phyloP scores from a whole-genome alignment of 2,888 invertebrate genomes.

The Drosophila villosipedis region DNA sequence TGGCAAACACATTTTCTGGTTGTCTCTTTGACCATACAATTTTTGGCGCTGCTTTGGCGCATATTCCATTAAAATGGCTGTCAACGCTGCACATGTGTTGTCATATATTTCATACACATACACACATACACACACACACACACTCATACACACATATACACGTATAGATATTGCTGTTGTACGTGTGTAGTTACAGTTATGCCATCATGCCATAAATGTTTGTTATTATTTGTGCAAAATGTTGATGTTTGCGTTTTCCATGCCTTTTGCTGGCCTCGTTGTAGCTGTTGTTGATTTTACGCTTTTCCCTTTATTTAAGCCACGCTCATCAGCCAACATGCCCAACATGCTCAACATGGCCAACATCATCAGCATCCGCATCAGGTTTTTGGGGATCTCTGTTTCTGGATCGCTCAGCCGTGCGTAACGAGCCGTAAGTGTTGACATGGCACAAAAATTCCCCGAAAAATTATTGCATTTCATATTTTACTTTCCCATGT shows the following conservation, averaged over 20 bases:
- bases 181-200: slow-evolving; percentile 64
- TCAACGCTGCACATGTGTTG: slow-evolving; percentile 74
- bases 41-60: slow-evolving; percentile 56
- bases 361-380: slow-evolving; percentile 53
- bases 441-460: slow-evolving; percentile 80
- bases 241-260: slow-evolving; percentile 81
- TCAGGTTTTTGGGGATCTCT: slow-evolving; percentile 12
- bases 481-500: slow-evolving; percentile 50
- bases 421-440: slow-evolving; percentile 79
- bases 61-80: slow-evolving; percentile 80
- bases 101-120: slow-evolving; percentile 59
- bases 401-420: slow-evolving; percentile 52
- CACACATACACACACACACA: slow-evolving; percentile 26
- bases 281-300: slow-evolving; percentile 59
- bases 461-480: slow-evolving; percentile 66
- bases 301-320: slow-evolving; percentile 58
- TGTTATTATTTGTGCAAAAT: slow-evolving; percentile 77
- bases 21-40: slow-evolving; percentile 51
- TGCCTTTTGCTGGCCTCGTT: slow-evolving; percentile 49
- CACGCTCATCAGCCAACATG: slow-evolving; percentile 43
- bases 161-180: slow-evolving; percentile 15
- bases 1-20: slow-evolving; percentile 47
- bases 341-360: slow-evolving; percentile 11
- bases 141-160: not conserved
- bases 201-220: slow-evolving; percentile 69